Base-by-base conservation (phyloP, 2,888 invertebrate genomes). In the Ophion obscuratus region DNA sequence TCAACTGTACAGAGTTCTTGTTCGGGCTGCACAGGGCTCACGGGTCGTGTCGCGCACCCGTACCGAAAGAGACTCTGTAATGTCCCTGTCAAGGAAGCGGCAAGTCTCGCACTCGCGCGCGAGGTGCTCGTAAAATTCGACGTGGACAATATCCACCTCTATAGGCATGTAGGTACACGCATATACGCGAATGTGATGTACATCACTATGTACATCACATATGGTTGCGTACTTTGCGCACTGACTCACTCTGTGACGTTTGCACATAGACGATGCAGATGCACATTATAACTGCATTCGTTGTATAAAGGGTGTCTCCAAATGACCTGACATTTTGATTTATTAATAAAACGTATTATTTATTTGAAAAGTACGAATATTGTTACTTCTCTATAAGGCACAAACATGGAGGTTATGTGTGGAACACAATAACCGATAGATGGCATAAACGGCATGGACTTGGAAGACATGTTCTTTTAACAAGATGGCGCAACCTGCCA, bases 1-100 rank as follows among this genome's bases (percentile, higher is more conserved):
- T 76, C 70, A 76, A 53, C 57, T 53, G 62, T 62, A 68, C 44
- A 59, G 59, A 47, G 53, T 61, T 36, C 57, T 71, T 24, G 53
- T 74, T 75, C 61, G 57, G 64, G 68, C 67, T 62, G 57, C 61
- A 73, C 66, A 71, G 76, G 68, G 40, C 71, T 76, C 59, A 57
- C 80, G 76, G 75, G 75, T 70, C 67, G 76, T 74, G 67, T 81
- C 67, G 73, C 70, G 71, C 75, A 71, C 71, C 20, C 47, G 44
- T 53, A 85, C 85, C 80, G 70, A 80, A 81, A 81, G 86, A 88
- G 68, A 44, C 44, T 89, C 90, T 57, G 90, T 91, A 92, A 93
- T 92, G 92, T 93, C 91, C 91, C 92, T 92, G 93, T 92, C 92
- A 91, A 91, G 92, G 93, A 91, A 92, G 92, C 91, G 91, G 91